These are phyloP conservation scores for Drosophila sucinea DNA, from an alignment of 1,140 invertebrate species.

Conservation along the genomic window DNA sequence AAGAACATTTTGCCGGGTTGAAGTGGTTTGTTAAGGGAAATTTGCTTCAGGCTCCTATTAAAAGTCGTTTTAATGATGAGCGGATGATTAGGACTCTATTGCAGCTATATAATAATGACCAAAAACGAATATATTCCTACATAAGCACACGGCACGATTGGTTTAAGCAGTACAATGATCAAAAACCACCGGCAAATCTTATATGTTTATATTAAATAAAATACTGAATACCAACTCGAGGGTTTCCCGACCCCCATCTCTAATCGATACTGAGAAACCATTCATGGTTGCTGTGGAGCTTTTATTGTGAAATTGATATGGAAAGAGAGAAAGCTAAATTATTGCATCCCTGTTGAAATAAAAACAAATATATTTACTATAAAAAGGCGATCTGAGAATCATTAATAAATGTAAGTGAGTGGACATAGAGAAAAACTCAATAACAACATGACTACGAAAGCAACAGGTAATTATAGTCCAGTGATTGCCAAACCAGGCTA, in stretches of 20 bases:
- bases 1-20: slow-evolving; percentile 36
- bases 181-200: slow-evolving; percentile 25
- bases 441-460: not conserved
- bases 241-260: no score
- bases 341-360: not conserved
- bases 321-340: not conserved
- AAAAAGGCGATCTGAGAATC: not conserved
- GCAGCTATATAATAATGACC: slow-evolving; percentile 39
- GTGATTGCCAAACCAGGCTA: not conserved
- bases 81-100: slow-evolving; percentile 31
- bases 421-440: not conserved
- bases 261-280: not conserved
- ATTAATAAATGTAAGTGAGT: not conserved
- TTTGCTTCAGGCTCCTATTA: slow-evolving; percentile 50
- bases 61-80: slow-evolving; percentile 39
- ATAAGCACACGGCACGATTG: slow-evolving; percentile 38
- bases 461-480: not conserved
- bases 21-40: slow-evolving; percentile 54
- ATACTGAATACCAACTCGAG: not conserved
- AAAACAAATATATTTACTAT: not conserved
- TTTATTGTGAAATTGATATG: not conserved
- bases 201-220: not conserved
- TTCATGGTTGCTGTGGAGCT: not conserved
- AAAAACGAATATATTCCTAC: slow-evolving; percentile 44
- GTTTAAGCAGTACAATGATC: slow-evolving; percentile 30